These are phyloP conservation scores for Chelmon rostratus DNA, from an alignment of 2,797 vertebrate species.

Conservation along the genomic window DNA sequence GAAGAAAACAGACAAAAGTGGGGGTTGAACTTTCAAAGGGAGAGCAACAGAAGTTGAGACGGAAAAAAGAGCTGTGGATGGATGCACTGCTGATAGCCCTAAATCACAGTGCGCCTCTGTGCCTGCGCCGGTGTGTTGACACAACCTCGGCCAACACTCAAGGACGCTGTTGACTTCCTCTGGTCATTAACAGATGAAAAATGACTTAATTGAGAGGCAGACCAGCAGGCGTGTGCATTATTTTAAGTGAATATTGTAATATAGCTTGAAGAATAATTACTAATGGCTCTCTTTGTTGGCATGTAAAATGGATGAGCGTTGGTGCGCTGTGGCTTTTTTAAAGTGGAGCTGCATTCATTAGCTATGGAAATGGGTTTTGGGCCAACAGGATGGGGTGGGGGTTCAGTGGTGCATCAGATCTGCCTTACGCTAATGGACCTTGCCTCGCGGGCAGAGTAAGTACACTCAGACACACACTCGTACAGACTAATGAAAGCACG, in stretches of 20 bases:
- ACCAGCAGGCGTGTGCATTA: conserved; percentile 90
- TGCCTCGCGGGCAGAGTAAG: conserved; percentile 73
- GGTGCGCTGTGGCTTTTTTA: conserved; percentile 85
- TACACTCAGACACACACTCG: conserved; percentile 67
- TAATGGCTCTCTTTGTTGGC: conserved; percentile 88
- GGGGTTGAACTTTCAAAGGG: conserved; percentile 68
- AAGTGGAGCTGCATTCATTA: conserved; percentile 89
- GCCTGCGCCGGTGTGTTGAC: conserved; percentile 83
- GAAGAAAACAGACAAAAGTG: conserved; percentile 47
- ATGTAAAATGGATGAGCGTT: conserved; percentile 91
- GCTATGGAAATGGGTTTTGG: conserved; percentile 90
- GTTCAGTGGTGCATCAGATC: conserved; percentile 85
- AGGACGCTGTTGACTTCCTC: conserved; percentile 90
- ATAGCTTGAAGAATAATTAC: conserved; percentile 92
- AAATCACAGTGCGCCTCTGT: conserved; percentile 83
- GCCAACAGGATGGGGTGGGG: conserved; percentile 81
- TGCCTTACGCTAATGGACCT: conserved; percentile 87
- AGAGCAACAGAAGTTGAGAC: conserved; percentile 64
- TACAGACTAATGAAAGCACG: conserved; percentile 65
- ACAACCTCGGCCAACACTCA: conserved; percentile 86
- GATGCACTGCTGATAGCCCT: conserved; percentile 84
- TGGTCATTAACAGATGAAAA: conserved; percentile 94
- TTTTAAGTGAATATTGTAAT: conserved; percentile 93
- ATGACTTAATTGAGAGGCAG: conserved; percentile 90
- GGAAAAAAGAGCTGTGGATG: conserved; percentile 74